Conservation (phyloP, 2,797 vertebrate species). For the Rhinella marina region DNA sequence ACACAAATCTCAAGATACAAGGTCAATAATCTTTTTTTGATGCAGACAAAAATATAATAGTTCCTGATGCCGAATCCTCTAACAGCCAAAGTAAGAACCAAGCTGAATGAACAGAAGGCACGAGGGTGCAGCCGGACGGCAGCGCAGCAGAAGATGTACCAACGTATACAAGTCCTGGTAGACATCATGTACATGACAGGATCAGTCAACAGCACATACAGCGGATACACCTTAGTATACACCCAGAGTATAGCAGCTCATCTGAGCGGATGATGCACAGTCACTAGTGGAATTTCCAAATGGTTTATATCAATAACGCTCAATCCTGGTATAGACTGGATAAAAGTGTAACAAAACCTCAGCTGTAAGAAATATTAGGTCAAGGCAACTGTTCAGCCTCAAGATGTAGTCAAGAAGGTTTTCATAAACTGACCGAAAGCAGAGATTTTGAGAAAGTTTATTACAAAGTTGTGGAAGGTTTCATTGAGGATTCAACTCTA, state of each 20-base stretch:
- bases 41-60: slow-evolving; percentile 22
- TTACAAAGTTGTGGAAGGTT: not conserved
- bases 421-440: not conserved
- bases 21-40: not conserved
- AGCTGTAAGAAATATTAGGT: not conserved
- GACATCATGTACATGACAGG: not conserved
- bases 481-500: not conserved
- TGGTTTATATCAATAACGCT: not conserved
- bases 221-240: not conserved
- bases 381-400: not conserved
- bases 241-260: not conserved
- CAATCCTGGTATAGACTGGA: not conserved
- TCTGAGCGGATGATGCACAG: not conserved
- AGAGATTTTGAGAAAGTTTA: not conserved
- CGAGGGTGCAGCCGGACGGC: not conserved
- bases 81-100: not conserved
- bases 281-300: not conserved
- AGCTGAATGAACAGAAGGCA: slow-evolving; percentile 26
- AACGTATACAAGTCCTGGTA: not conserved
- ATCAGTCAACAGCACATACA: not conserved
- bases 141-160: not conserved
- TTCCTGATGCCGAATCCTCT: slow-evolving; percentile 4
- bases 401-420: too few species aligned
- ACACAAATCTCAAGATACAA: slow-evolving; percentile 25
- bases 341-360: not conserved